These are phyloP conservation scores for Hippocampus guttulatus DNA, from an alignment of 2,113 vertebrate species.

Conservation along the genomic window DNA sequence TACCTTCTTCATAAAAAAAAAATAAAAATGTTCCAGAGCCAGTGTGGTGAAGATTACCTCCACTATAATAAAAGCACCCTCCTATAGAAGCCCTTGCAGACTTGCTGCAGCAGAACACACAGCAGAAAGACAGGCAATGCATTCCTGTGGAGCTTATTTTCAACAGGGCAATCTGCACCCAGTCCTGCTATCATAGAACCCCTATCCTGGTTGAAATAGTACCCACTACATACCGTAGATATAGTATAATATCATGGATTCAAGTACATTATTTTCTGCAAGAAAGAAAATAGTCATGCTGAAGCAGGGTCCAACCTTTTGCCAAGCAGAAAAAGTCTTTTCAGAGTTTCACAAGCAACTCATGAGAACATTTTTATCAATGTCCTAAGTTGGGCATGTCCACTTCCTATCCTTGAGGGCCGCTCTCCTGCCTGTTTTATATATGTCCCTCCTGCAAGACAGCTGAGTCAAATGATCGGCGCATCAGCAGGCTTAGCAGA, in stretches of 20 bases:
- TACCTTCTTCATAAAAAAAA: conserved; percentile 12
- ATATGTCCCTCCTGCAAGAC: no score
- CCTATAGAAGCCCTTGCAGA: conserved; percentile 51
- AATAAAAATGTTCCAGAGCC: conserved; percentile 31
- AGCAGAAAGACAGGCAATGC: conserved; percentile 34
- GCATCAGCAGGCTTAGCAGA: no score
- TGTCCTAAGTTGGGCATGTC: no score
- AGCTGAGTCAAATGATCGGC: no score
- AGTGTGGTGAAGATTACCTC: conserved; percentile 41
- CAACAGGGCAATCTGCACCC: conserved; percentile 30
- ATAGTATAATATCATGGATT: neutral
- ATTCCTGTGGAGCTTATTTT: conserved; percentile 44
- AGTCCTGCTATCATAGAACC: conserved; percentile 47
- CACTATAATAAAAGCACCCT: conserved; percentile 61
- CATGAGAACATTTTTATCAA: neutral
- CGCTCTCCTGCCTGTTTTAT: no score
- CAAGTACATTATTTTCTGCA: neutral
- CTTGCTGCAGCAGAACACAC: conserved; percentile 52
- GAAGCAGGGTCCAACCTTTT: neutral
- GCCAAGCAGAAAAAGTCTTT: neutral
- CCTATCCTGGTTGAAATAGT: conserved; percentile 35
- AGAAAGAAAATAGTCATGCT: neutral
- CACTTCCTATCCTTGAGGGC: no score
- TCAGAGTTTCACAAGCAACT: neutral
- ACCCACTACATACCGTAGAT: neutral